Evolutionary conservation across 2,888 invertebrate genomes (phyloP).

Genomic region (Epicampocera succincta): DNA sequence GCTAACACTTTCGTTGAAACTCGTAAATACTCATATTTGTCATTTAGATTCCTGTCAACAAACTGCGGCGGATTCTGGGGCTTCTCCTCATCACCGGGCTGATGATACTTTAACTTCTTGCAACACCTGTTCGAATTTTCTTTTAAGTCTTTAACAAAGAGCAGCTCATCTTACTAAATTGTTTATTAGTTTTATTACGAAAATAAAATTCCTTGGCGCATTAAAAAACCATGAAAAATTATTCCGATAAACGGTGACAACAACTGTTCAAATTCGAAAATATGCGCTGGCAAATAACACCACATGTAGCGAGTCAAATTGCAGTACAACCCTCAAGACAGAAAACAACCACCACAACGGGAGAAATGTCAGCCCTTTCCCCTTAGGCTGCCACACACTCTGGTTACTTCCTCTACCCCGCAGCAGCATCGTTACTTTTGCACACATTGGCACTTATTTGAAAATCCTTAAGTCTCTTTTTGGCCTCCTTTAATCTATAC

Average conservation of each 20-base stretch:
- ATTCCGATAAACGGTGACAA: conserved; percentile 51
- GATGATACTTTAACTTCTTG: background rate
- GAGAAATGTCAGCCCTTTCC: background rate
- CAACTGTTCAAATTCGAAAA: conserved; percentile 64
- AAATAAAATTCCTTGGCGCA: conserved; percentile 21
- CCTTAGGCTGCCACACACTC: conserved; percentile 62
- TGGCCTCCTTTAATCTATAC: conserved; percentile 35
- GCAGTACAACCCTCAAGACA: conserved; percentile 56
- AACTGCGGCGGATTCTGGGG: background rate
- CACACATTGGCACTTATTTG: conserved; percentile 28
- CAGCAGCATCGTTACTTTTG: conserved; percentile 21
- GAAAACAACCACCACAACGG: conserved; percentile 17
- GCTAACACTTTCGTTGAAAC: background rate
- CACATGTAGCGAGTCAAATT: conserved; percentile 66
- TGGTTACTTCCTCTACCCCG: conserved; percentile 34
- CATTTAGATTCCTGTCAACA: conserved; percentile 1
- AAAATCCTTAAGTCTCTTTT: background rate
- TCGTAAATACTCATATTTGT: background rate
- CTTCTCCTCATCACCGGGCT: conserved; percentile 23
- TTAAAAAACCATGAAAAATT: conserved; percentile 61
- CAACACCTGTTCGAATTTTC: conserved; percentile 36
- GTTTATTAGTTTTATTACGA: conserved; percentile 55
- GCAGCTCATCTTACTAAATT: conserved; percentile 47
- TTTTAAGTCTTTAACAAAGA: conserved; percentile 13
- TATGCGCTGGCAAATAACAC: conserved; percentile 32